Percentiles rank a stretch among this genome's conserved stretches.
Conservation (phyloP, 2,113 vertebrate species). For the Myrmecobius fasciatus region DNA sequence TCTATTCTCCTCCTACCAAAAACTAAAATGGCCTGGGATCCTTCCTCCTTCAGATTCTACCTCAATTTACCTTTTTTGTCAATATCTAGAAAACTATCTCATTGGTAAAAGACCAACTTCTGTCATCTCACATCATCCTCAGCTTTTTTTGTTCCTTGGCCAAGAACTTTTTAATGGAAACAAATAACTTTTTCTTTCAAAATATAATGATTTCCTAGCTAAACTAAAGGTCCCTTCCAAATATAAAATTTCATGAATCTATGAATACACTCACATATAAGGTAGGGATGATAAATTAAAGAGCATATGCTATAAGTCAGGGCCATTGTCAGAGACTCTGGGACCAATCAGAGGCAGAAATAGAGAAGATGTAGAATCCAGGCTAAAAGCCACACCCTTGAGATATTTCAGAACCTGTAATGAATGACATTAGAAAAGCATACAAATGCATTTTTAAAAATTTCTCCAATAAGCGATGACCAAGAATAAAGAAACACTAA, state of each 20-base stretch:
- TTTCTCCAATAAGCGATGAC: not conserved
- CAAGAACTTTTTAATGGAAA: not conserved
- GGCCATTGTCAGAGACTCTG: not conserved
- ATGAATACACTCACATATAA: not conserved
- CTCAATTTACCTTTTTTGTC: not conserved
- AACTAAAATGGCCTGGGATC: constrained; percentile 10
- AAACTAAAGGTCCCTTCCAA: not conserved
- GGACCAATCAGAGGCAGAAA: not conserved
- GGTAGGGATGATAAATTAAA: not conserved
- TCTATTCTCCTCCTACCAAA: not conserved
- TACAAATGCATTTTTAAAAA: not conserved
- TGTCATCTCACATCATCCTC: not conserved
- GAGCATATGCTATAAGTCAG: not conserved
- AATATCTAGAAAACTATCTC: not conserved
- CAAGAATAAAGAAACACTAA: not conserved
- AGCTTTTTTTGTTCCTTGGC: not conserved
- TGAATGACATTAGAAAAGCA: not conserved
- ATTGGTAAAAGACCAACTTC: not conserved
- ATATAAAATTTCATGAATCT: not conserved
- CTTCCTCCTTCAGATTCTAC: not conserved
- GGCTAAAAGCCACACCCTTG: not conserved
- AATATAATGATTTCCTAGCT: not conserved
- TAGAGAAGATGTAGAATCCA: not conserved
- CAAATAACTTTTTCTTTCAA: not conserved
- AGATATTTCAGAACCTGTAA: not conserved